Base-by-base conservation (phyloP, 2,888 invertebrate species). In the Caradrina clavipalpis region DNA sequence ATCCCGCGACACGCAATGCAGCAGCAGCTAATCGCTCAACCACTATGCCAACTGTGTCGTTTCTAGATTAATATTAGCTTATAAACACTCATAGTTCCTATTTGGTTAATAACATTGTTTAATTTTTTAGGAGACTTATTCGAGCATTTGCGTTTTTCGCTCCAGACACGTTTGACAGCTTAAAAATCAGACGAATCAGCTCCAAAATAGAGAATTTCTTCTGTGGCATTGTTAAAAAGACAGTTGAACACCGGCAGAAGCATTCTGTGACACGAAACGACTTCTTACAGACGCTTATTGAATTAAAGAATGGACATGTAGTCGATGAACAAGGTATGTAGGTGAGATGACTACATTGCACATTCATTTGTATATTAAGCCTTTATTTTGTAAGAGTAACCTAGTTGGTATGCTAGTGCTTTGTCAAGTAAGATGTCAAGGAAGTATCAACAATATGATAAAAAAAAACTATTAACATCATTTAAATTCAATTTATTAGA, bases 281-380 rank as follows among this genome's bases (percentile, higher is more conserved):
- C 83, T 96, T 96, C 82, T 85, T 97, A 69, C 96, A 97, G 84
- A 91, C 96, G 5, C 89, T 97, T 11, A 96, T 96, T 53, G 94
- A 96, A 55, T 83, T 96, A 75, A 96, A 93, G 80, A 94, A 96
- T 79, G 90, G 87, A 45, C 85, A 87, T 78, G 81, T 83, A 47
- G 84, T 84, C 56, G 87, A 87, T 55, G 87, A 89, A 63, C 88
- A 89, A 89, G 92, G 91, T 78, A 81, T 26, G 78, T 92, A 87
- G 50, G 61, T 76, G 51, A 54, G 45, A 61, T 26, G 51, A 53
- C 60, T 59, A 21, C 45, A 53, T 66, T 60, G 22, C 50, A 21
- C 56, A 45, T 57, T 56, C 13, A 56, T 54, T 58, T 71, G 78
- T 51, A 49, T 55, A 6, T 22, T 17, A 69, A 76, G 55, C 70